These are phyloP conservation scores for Drosophila engyochracea DNA, from an alignment of 2,888 invertebrate species.

Conservation along the genomic window DNA sequence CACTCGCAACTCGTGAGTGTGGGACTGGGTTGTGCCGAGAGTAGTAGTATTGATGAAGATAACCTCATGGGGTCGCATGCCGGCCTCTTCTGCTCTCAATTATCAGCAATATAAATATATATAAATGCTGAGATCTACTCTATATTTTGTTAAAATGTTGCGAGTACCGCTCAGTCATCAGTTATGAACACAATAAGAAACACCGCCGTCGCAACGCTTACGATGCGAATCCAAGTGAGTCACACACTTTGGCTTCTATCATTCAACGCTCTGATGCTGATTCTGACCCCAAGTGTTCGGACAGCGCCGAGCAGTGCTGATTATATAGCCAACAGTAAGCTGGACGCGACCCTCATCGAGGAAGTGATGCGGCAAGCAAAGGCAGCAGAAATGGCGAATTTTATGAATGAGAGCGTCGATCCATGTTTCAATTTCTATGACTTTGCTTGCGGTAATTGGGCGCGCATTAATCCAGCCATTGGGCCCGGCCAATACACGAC, in stretches of 20 bases:
- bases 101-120: conserved; percentile 12
- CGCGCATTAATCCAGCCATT: conserved; percentile 66
- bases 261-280: conserved; percentile 14
- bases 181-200: conserved; percentile 10
- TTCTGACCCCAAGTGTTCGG: not conserved
- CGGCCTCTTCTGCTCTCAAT: conserved; percentile 13
- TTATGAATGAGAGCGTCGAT: conserved; percentile 72
- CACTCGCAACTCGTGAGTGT: not conserved
- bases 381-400: conserved; percentile 71
- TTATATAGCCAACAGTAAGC: conserved; percentile 12
- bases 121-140: not conserved
- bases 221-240: conserved; percentile 15
- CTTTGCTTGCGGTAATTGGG: conserved; percentile 83
- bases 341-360: conserved; percentile 16
- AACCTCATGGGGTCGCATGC: conserved; percentile 36
- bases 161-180: conserved; percentile 21
- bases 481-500: conserved; percentile 49
- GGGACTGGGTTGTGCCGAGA: conserved; percentile 11
- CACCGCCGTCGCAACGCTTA: conserved; percentile 12
- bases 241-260: conserved; percentile 8
- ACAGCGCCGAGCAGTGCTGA: conserved; percentile 11
- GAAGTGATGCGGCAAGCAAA: conserved; percentile 63
- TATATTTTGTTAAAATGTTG: conserved; percentile 2
- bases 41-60: conserved; percentile 24
- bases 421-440: conserved; percentile 82